phyloP scores from a whole-genome alignment of 2,113 vertebrate species.

The Festucalex cinctus region DNA sequence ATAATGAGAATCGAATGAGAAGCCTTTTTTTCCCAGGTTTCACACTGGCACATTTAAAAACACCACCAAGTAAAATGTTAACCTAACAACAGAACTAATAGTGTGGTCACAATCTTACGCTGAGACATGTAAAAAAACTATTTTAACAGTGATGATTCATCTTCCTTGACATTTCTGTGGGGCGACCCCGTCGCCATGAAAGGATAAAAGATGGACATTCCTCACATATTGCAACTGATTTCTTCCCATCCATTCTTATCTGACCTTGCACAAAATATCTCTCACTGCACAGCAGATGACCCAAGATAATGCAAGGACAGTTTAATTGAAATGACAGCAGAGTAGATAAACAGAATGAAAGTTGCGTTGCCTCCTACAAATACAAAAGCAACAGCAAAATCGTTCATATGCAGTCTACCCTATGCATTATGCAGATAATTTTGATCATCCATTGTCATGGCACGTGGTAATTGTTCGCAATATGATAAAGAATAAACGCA shows the following conservation, averaged over 20 bases:
- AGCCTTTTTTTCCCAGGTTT: constrained; percentile 10
- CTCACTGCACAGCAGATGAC: constrained; percentile 55
- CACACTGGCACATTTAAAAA: constrained; percentile 21
- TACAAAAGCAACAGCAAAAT: constrained; percentile 3
- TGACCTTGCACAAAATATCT: constrained; percentile 63
- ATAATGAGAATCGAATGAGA: constrained; percentile 13
- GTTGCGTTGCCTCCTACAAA: constrained; percentile 27
- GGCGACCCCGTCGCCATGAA: constrained; percentile 21
- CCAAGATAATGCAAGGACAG: constrained; percentile 65
- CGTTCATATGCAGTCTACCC: not conserved
- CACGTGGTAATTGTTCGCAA: constrained; percentile 58
- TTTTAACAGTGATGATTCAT: constrained; percentile 23
- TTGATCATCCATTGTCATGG: constrained; percentile 16
- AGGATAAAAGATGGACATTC: constrained; percentile 46
- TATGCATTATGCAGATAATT: constrained; percentile 12
- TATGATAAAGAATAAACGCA: constrained; percentile 33
- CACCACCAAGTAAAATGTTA: constrained; percentile 2
- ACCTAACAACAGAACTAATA: not conserved
- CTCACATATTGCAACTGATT: constrained; percentile 41
- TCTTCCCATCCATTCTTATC: constrained; percentile 46
- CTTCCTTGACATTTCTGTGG: constrained; percentile 34
- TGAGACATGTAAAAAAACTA: not conserved
- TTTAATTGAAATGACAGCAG: constrained; percentile 67
- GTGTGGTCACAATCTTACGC: not conserved
- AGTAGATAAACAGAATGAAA: constrained; percentile 22